Base-by-base conservation (phyloP, 2,888 invertebrate genomes). In the Drosophila anceps region DNA sequence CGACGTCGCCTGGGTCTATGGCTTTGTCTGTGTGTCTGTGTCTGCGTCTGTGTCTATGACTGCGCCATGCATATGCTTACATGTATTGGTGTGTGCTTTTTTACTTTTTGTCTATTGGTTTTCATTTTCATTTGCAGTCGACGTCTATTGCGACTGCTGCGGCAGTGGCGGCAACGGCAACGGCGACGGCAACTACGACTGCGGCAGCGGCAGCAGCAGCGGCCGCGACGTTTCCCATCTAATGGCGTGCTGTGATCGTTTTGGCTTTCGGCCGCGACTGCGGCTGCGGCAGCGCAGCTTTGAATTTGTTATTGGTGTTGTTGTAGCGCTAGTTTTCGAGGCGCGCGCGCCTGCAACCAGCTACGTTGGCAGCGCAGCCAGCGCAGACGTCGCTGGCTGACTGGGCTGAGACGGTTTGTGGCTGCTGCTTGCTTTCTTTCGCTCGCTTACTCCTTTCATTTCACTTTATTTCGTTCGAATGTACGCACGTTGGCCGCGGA, bases 401-500 rank as follows among this genome's bases (percentile, higher is more conserved):
- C 73, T 79, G 81, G 67, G 69, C 76, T 71, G 76, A 82, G 80
- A 75, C 82, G 73, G 79, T 80, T 76, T 77, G 88, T 82, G 84
- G 84, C 86, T 87, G 90, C 90, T 91, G 92, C 92, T 93, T 91
- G 92, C 92, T 93, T 93, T 93, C 92, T 93, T 93, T 92, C 92
- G 91, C 79, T 87, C 86, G 86, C 92, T 91, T 92, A 92, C 93
- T 93, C 93, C 93, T 93, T 93, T 93, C 92, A 93, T 93, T 93
- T 93, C 92, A 92, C 92, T 92, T 92, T 92, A 91, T 92, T 92
- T 91, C 92, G 92, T 93, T 93, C 92, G 92, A 90, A 91, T 92
- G 92, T 91, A 92, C 92, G 92, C 92, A 93, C 93, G 92, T 92
- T 92, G 90, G 90, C 90, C 92, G 92, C 92, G 93, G 91, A 91